These are phyloP conservation scores for Leucophenga varia DNA, from an alignment of 1,140 invertebrate species.

Conservation along the genomic window DNA sequence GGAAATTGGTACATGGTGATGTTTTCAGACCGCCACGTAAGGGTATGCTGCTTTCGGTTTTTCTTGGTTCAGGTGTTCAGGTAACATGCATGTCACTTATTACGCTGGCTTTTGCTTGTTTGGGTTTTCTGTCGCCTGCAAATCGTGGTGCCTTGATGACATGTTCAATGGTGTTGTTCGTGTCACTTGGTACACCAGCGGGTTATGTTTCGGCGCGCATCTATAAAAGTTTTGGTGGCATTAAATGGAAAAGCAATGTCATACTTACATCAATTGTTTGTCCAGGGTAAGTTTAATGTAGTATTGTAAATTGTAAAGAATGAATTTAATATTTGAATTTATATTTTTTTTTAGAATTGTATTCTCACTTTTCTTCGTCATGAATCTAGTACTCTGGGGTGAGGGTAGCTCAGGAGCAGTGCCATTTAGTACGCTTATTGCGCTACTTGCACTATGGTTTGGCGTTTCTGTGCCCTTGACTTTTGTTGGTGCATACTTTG, in stretches of 20 bases:
- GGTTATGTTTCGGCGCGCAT: slow-evolving; percentile 95
- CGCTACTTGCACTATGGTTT: slow-evolving; percentile 95
- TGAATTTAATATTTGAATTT: slow-evolving; percentile 12
- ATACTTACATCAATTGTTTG: slow-evolving; percentile 92
- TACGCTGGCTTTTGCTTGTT: slow-evolving; percentile 90
- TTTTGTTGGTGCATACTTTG: slow-evolving; percentile 97
- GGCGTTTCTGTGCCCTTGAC: slow-evolving; percentile 97
- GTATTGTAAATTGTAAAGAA: not conserved
- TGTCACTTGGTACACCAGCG: slow-evolving; percentile 91
- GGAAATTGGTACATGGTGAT: slow-evolving; percentile 97
- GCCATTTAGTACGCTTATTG: slow-evolving; percentile 96
- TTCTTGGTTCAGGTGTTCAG: slow-evolving; percentile 94
- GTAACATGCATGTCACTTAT: slow-evolving; percentile 78
- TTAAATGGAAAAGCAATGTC: slow-evolving; percentile 98
- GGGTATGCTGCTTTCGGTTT: slow-evolving; percentile 93
- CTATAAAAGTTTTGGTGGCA: slow-evolving; percentile 97
- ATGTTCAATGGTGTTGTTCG: slow-evolving; percentile 92
- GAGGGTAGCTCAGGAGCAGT: slow-evolving; percentile 94
- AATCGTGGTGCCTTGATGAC: slow-evolving; percentile 99
- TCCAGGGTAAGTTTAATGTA: slow-evolving; percentile 73
- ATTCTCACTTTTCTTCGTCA: slow-evolving; percentile 92
- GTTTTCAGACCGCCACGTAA: slow-evolving; percentile 94
- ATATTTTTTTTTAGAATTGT: slow-evolving; percentile 72
- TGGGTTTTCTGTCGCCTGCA: slow-evolving; percentile 97
- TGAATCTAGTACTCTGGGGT: slow-evolving; percentile 95